Evolutionary conservation across 2,113 vertebrate species (phyloP).

Genomic region (Pseudorhombus dupliciocellatus): DNA sequence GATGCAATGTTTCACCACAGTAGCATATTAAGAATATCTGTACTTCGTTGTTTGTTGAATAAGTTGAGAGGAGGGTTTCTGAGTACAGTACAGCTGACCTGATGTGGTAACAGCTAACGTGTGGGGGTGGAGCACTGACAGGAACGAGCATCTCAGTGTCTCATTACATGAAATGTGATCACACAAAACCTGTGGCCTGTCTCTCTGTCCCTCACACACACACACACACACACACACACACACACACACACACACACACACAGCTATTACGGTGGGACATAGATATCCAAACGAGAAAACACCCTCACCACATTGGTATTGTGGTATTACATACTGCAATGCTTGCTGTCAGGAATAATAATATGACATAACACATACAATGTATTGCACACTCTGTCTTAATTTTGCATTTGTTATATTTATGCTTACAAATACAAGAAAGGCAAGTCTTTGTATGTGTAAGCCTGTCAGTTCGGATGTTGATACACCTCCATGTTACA

Average conservation of each 20-base stretch:
- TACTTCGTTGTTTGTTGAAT: conserved; percentile 5
- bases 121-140: conserved; percentile 34
- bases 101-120: conserved; percentile 20
- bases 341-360: neutral
- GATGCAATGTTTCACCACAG: neutral
- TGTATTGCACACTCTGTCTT: too few relatives aligned
- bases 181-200: conserved; percentile 6
- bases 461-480: too few relatives aligned
- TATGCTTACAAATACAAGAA: too few relatives aligned
- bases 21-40: neutral
- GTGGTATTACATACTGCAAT: neutral
- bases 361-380: neutral
- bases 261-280: neutral
- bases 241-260: neutral
- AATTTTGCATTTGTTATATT: too few relatives aligned
- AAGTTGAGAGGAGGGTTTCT: neutral
- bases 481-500: neutral
- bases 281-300: too few relatives aligned
- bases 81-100: conserved; percentile 19
- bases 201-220: neutral
- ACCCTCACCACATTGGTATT: conserved; percentile 4
- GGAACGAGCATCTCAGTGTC: conserved; percentile 60
- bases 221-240: conserved; percentile 15
- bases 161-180: conserved; percentile 75
- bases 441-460: too few relatives aligned